Base-by-base conservation (phyloP, 2,113 vertebrate species). In the Cyprinodon brontotheroides region DNA sequence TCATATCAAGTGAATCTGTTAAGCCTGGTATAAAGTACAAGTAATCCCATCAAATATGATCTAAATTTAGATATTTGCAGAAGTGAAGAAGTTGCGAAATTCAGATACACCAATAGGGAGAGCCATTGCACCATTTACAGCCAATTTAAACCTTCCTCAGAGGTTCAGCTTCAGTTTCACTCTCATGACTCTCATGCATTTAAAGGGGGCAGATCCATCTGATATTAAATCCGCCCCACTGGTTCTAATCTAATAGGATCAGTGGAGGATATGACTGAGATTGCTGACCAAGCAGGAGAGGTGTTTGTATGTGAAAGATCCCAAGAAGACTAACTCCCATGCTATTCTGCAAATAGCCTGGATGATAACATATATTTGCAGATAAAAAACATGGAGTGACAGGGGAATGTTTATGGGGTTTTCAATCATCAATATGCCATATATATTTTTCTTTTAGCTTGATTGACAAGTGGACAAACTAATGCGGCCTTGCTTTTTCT, bases 231-330 rank as follows among this genome's bases (percentile, higher is more conserved):
- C 83, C 86, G 84, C 73, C 70, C 62, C 38, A 50, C 61, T 2
- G 14, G 38, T 63, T 72, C 61, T 3, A 3, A 57, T 74, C 47
- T 90, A 94, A 94, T 92, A 91, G 92, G 94, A 95, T 95, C 86
- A 94, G 83, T 72, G 79, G 22, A 66, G 88, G 86, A 92, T 92
- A 84, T 87, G 74, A 59, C 61, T 45, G 64, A 90, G 77, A 89
- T 64, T 89, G 92, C 94, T 92, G 93, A 94, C 79, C 78, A 61
- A 74, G 91, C 90, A 82, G 80, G 70, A 60, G 77, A 37, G 2
- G 53, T 8, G 64, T 59, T 62, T 36, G 38, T 39, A 37, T 68
- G 40, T 72, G 59, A 29, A 29, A 29, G 29, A 29, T 29, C 29
- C 29, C 11, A 37, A 45, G 63, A 20, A 39, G 45, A 73, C 57